Percentiles rank a stretch among this genome's conserved stretches.
Conservation (phyloP, 2,797 vertebrate genomes). For the Sebastes itinus region DNA sequence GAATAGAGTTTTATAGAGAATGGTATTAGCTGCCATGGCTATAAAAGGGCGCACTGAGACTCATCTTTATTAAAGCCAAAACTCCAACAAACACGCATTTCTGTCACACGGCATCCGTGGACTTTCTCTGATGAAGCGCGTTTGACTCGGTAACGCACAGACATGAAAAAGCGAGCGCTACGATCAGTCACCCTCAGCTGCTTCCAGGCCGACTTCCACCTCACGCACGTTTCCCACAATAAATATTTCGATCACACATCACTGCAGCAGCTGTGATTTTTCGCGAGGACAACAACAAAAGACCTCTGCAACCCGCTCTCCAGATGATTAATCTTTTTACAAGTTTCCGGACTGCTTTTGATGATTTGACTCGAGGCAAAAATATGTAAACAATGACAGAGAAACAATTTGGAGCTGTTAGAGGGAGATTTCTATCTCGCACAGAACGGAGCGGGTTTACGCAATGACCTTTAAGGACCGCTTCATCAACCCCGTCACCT, state of each 20-base stretch:
- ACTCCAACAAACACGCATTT: not conserved
- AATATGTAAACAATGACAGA: constrained; percentile 45
- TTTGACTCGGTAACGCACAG: constrained; percentile 15
- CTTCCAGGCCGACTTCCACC: constrained; percentile 11
- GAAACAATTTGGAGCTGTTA: constrained; percentile 23
- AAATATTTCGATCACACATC: constrained; percentile 60
- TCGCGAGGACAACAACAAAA: constrained; percentile 60
- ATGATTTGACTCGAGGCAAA: constrained; percentile 49
- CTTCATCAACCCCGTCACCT: constrained; percentile 41
- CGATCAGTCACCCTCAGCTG: constrained; percentile 25
- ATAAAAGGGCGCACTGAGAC: not conserved
- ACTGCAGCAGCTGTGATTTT: constrained; percentile 65
- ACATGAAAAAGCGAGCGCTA: constrained; percentile 18
- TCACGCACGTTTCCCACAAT: constrained; percentile 32
- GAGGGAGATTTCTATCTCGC: constrained; percentile 37
- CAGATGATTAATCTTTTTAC: constrained; percentile 66
- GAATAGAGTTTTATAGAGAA: constrained; percentile 10
- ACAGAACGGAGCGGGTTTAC: constrained; percentile 17
- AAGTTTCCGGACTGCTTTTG: constrained; percentile 62
- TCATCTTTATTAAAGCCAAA: constrained; percentile 8
- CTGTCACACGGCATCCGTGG: not conserved
- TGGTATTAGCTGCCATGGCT: not conserved
- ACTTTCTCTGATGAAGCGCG: constrained; percentile 23
- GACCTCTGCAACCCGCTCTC: constrained; percentile 36
- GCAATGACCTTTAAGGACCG: constrained; percentile 26